A percentile compares a stretch with the other conserved stretches of the same genome.
phyloP scores from a whole-genome alignment of 2,797 vertebrate genomes.

The Limnodromus scolopaceus region DNA sequence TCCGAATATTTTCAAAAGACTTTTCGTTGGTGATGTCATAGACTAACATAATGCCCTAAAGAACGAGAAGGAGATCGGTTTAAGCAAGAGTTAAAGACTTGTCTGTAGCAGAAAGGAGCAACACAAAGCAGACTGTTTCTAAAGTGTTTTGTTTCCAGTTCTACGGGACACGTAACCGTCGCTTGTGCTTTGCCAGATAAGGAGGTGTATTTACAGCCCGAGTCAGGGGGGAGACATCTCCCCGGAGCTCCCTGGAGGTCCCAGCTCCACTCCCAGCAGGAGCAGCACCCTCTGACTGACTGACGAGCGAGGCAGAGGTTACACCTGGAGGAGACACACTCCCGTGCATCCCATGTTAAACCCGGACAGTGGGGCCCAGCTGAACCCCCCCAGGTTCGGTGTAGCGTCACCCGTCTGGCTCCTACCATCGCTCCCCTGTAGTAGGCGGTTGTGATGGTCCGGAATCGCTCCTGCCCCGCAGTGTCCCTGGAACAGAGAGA shows the following conservation, averaged over 20 bases:
- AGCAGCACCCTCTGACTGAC: no score
- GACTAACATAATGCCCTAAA: slow-evolving; percentile 97
- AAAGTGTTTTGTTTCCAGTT: background rate
- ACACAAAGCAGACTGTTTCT: background rate
- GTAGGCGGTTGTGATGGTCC: slow-evolving; percentile 98
- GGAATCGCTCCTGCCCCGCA: slow-evolving; percentile 95
- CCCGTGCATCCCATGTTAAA: no score
- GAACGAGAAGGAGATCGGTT: background rate
- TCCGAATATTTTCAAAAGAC: slow-evolving; percentile 98
- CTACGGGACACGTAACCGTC: accelerated
- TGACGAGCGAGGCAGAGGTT: background rate
- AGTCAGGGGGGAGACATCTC: background rate
- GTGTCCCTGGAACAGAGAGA: slow-evolving; percentile 84
- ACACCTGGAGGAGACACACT: no score
- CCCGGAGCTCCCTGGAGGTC: accelerated
- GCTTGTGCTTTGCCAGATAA: no score
- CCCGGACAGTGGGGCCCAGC: no score
- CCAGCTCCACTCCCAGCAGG: background rate
- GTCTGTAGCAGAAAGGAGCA: accelerated
- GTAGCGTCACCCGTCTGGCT: accelerated
- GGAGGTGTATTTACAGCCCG: accelerated
- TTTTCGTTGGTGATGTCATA: slow-evolving; percentile 99
- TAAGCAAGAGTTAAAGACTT: background rate
- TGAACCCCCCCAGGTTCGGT: no score
- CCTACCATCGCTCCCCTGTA: slow-evolving; percentile 97